Percentiles rank a stretch among this genome's conserved stretches.
Conservation (phyloP, 2,888 invertebrate genomes). For the Eilema depressum region DNA sequence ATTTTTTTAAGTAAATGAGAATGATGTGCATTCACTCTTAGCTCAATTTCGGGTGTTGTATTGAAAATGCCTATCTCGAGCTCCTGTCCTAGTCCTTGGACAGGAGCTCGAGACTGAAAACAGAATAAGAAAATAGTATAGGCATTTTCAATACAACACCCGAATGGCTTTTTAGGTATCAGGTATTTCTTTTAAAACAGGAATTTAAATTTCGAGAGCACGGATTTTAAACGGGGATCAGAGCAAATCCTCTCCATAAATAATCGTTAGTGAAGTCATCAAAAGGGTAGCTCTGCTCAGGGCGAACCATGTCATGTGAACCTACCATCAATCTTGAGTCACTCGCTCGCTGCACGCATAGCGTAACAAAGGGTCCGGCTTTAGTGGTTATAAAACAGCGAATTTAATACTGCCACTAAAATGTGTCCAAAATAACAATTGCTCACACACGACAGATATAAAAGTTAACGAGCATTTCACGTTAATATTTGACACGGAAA, state of each 20-base stretch:
- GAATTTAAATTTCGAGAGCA: slow-evolving; percentile 70
- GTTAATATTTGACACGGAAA: slow-evolving; percentile 44
- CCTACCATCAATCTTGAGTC: slow-evolving; percentile 82
- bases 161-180: slow-evolving; percentile 46
- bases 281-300: slow-evolving; percentile 81
- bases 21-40: too few species aligned
- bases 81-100: too few species aligned
- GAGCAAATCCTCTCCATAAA: slow-evolving; percentile 79
- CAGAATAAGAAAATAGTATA: not conserved
- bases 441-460: slow-evolving; percentile 41
- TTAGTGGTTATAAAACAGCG: slow-evolving; percentile 52
- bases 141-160: slow-evolving; percentile 6
- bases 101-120: not conserved
- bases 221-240: slow-evolving; percentile 71
- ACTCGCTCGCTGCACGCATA: slow-evolving; percentile 73
- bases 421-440: slow-evolving; percentile 50
- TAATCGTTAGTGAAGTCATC: slow-evolving; percentile 85
- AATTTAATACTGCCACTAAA: slow-evolving; percentile 49
- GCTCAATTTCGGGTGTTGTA: too few species aligned
- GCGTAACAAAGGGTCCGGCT: slow-evolving; percentile 50
- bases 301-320: slow-evolving; percentile 83
- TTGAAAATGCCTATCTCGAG: too few species aligned
- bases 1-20: too few species aligned
- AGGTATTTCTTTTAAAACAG: slow-evolving; percentile 63
- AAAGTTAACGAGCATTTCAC: slow-evolving; percentile 47